Percentiles rank a stretch among this genome's conserved stretches.
phyloP scores from a whole-genome alignment of 2,113 vertebrate genomes.

The Rhombomys opimus region DNA sequence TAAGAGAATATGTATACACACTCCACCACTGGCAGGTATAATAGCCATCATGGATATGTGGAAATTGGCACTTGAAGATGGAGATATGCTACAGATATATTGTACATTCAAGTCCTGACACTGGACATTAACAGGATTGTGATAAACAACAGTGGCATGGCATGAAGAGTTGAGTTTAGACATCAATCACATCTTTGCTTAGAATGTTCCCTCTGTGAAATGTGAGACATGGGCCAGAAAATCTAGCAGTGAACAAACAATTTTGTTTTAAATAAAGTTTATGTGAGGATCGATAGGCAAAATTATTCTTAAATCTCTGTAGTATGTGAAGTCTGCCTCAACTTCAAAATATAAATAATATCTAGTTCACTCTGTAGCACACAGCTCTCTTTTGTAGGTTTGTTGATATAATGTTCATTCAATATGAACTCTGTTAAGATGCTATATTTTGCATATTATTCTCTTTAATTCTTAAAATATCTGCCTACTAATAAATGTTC shows the following conservation, averaged over 20 bases:
- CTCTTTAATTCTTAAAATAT: too few relatives aligned
- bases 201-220: background rate
- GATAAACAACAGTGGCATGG: too few relatives aligned
- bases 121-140: background rate
- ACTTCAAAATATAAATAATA: background rate
- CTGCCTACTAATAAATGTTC: too few relatives aligned
- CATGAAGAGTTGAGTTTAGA: background rate
- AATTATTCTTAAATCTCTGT: background rate
- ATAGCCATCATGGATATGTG: background rate
- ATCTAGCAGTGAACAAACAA: background rate
- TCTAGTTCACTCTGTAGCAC: too few relatives aligned
- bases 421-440: too few relatives aligned
- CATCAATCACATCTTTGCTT: background rate
- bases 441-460: too few relatives aligned
- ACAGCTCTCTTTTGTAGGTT: accelerated
- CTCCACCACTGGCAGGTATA: background rate
- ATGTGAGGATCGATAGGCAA: background rate
- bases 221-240: accelerated
- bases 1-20: background rate
- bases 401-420: too few relatives aligned
- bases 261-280: background rate
- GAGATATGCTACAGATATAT: background rate
- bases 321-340: background rate
- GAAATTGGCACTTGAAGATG: background rate
- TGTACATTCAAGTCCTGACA: background rate